A percentile compares a stretch with the other conserved stretches of the same genome.
phyloP scores from a whole-genome alignment of 2,797 vertebrate genomes.

The Dromococcyx pavoninus region DNA sequence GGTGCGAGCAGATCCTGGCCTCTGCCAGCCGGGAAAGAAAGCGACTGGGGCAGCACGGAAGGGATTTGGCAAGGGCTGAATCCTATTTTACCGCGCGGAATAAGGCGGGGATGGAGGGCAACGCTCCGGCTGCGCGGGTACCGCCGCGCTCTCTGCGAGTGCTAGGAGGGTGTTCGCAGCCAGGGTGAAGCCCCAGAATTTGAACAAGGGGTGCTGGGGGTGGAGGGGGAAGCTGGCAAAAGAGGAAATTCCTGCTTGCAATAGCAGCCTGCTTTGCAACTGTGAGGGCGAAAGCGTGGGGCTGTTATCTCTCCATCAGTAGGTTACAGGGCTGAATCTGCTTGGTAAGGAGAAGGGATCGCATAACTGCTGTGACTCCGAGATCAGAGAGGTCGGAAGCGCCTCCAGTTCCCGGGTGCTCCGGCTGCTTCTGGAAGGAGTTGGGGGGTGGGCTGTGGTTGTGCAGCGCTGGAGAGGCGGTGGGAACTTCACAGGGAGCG shows the following conservation, averaged over 20 bases:
- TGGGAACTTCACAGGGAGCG: background rate
- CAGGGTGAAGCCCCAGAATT: background rate
- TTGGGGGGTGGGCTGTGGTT: background rate
- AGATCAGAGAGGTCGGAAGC: conserved; percentile 9
- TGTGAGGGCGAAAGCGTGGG: background rate
- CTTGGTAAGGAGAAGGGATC: background rate
- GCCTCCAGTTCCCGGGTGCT: background rate
- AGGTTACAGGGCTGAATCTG: conserved; percentile 14
- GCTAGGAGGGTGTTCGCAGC: no score
- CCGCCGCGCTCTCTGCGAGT: no score
- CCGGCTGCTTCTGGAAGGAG: background rate
- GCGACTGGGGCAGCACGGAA: background rate
- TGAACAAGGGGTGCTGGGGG: background rate
- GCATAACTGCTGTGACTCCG: conserved; percentile 2
- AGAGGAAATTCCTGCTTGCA: conserved; percentile 11
- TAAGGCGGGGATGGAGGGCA: background rate
- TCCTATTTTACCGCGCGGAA: background rate
- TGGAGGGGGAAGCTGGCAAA: background rate
- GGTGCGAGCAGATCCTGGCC: background rate
- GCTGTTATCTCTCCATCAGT: background rate
- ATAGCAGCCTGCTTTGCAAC: background rate
- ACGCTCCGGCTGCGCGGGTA: background rate
- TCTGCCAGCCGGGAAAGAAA: background rate
- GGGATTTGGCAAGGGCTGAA: background rate
- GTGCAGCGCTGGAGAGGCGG: background rate